A percentile compares a stretch with the other conserved stretches of the same genome.
These are phyloP conservation scores for Capromys pilorides DNA, from an alignment of 2,797 vertebrate species.

Conservation along the genomic window DNA sequence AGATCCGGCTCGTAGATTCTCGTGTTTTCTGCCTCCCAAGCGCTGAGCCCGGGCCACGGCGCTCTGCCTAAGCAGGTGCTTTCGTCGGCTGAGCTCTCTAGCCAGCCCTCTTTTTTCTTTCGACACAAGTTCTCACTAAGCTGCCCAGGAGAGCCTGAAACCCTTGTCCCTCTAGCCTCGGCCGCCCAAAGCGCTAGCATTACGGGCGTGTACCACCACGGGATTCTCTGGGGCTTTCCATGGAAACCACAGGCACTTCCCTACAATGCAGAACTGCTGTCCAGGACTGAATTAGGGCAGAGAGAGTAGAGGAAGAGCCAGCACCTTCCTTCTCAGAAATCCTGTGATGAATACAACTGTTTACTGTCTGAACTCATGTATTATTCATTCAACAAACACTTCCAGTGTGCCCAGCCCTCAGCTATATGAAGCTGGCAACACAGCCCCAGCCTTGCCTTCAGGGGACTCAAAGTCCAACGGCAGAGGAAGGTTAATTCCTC, in stretches of 20 bases:
- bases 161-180: neutral
- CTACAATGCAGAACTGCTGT: neutral
- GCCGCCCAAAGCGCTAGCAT: neutral
- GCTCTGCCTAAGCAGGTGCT: no score
- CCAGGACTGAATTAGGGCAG: neutral
- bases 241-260: slow-evolving; percentile 35
- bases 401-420: neutral
- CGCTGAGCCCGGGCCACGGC: no score
- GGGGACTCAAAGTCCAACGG: neutral
- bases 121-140: neutral
- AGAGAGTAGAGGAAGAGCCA: neutral
- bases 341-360: neutral
- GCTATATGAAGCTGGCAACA: neutral
- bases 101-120: no score
- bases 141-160: neutral
- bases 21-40: no score
- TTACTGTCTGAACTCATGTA: neutral
- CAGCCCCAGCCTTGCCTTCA: neutral
- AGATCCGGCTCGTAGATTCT: no score
- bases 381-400: neutral
- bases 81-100: no score
- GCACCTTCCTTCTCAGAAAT: neutral
- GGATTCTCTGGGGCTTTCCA: slow-evolving; percentile 40
- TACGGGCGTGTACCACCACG: neutral
- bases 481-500: neutral